Base-by-base conservation (phyloP, 2,113 vertebrate species). In the Myxocyprinus asiaticus region DNA sequence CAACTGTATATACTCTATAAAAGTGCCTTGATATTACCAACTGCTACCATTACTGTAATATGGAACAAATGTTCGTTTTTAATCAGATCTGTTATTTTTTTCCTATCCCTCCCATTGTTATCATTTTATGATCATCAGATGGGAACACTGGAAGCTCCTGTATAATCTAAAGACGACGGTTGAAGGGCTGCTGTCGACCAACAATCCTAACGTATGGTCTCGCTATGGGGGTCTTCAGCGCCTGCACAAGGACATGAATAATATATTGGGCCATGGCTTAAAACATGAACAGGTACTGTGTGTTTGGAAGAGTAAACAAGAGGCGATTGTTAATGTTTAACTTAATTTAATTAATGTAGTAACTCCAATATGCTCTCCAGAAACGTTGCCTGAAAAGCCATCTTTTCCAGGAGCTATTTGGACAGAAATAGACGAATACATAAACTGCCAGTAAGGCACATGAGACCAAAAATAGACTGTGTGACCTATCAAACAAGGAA, bases 171-270 rank as follows among this genome's bases (percentile, higher is more conserved):
- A 98, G 92, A 97, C 96, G 33, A 99, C 98, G 0, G 98, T 97
- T 62, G 98, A 99, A 81, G 96, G 96, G n/a, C 92, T 99, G 70
- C 93, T 99, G 78, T 98, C 97, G 66, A 94, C 94, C 71, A 98
- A 95, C 86, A 97, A 95, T 82, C 95, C 97, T 0, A 99, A 98
- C 0, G 96, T 99, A 56, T 99, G 98, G 98, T 98, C 98, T 44
- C 96, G 97, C 71, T 99, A 98, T 84, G 98, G 98, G 0, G 98
- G 98, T 75, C 90, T 99, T 88, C 95, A 99, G 81, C 90, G 97
- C 22, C 94, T 99, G 55, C 96, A 96, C 87, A 96, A 98, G 82
- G 97, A 98, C 90, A 98, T 99, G 96, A 97, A 95, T 89, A 94
- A 92, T 90, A 98, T 99, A 85, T 93, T 99, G 15, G 95, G 96